These are phyloP conservation scores for Lagopus muta DNA, from an alignment of 2,113 vertebrate species.

Conservation along the genomic window DNA sequence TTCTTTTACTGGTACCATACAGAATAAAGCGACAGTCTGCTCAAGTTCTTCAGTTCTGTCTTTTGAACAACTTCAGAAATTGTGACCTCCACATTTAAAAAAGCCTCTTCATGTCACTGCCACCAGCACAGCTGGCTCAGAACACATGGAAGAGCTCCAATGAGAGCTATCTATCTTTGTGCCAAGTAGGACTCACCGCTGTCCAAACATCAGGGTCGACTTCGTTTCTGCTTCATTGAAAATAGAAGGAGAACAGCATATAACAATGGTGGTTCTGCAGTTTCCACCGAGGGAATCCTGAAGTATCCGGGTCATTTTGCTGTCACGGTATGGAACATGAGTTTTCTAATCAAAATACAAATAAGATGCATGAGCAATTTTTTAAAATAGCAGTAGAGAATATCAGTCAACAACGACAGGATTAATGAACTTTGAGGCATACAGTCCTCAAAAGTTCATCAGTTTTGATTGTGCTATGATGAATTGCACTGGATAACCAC, in stretches of 20 bases:
- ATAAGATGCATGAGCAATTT: background rate
- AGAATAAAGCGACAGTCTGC: background rate
- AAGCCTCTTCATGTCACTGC: rapidly evolving
- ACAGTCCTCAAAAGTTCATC: background rate
- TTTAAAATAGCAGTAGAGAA: rapidly evolving
- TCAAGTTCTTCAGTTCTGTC: background rate
- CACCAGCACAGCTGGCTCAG: background rate
- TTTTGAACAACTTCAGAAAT: background rate
- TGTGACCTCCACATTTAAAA: background rate
- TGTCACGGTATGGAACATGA: conserved; percentile 94
- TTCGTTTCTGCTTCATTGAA: conserved; percentile 96
- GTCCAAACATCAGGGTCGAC: conserved; percentile 94
- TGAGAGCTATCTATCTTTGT: background rate
- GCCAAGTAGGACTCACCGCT: conserved; percentile 78
- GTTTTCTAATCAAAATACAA: conserved; percentile 80
- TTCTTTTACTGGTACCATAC: background rate
- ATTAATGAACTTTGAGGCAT: background rate
- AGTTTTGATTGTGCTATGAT: background rate
- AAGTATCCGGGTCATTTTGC: conserved; percentile 96
- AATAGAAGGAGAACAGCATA: conserved; percentile 93
- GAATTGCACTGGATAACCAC: background rate
- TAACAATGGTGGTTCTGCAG: conserved; percentile 94
- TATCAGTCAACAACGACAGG: rapidly evolving
- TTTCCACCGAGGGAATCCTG: conserved; percentile 95
- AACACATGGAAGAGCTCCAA: rapidly evolving